Percentiles rank a stretch among this genome's conserved stretches.
Conservation (phyloP, 2,888 invertebrate genomes). For the Chaetoderma sp. region DNA sequence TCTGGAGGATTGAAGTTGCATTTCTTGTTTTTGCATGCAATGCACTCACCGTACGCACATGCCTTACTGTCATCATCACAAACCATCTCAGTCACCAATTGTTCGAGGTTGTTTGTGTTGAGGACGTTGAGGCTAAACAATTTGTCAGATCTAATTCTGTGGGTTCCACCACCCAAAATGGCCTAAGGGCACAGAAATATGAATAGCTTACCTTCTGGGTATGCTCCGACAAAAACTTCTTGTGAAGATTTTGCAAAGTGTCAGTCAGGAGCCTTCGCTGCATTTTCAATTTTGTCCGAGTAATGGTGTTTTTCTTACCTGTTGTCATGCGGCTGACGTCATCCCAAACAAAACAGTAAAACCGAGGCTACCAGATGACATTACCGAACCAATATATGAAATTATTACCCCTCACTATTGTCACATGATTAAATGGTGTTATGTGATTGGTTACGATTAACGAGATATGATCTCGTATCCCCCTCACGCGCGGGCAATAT, state of each 20-base stretch:
- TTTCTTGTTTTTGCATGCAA: neutral
- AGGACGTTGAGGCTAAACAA: conserved; percentile 1
- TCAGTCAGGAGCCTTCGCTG: conserved; percentile 29
- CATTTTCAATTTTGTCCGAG: conserved; percentile 26
- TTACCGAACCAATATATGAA: too few relatives aligned
- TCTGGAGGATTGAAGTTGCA: too few relatives aligned
- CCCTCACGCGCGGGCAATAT: too few relatives aligned
- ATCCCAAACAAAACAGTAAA: conserved; percentile 17
- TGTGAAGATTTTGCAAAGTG: conserved; percentile 21
- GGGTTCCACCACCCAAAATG: conserved; percentile 35
- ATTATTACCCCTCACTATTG: too few relatives aligned
- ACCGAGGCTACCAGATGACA: too few relatives aligned
- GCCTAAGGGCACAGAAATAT: conserved; percentile 25
- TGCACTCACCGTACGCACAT: neutral
- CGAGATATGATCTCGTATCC: too few relatives aligned
- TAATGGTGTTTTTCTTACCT: conserved; percentile 28
- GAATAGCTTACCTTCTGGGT: conserved; percentile 7
- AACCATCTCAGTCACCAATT: neutral
- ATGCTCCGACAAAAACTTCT: conserved; percentile 23
- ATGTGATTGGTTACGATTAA: too few relatives aligned
- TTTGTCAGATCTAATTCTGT: conserved; percentile 15
- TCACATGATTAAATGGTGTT: too few relatives aligned
- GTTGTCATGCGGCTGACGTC: conserved; percentile 19
- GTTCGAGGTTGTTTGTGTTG: neutral
- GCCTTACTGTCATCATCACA: conserved; percentile 1